Percentiles rank a stretch among this genome's conserved stretches.
phyloP scores from a whole-genome alignment of 35 echinoderm and acorn worm species.

The Diadema setosum region DNA sequence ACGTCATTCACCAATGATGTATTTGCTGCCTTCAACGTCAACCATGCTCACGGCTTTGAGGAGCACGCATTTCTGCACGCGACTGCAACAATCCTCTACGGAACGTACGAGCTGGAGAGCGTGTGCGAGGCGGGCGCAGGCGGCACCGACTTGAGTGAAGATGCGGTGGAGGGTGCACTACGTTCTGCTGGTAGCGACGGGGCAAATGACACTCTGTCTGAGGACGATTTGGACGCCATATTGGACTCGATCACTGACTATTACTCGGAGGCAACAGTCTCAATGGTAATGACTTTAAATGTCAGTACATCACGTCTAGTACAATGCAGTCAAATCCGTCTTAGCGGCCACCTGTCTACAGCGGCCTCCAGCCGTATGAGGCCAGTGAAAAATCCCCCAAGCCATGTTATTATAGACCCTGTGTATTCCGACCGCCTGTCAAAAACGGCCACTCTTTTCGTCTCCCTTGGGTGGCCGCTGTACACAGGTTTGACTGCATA shows the following conservation, averaged over 20 bases:
- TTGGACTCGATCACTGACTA: not conserved
- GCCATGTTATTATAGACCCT: not conserved
- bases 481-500: too few relatives aligned
- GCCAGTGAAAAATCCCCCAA: not conserved
- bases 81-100: constrained; percentile 24
- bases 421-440: too few relatives aligned
- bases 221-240: constrained; percentile 60
- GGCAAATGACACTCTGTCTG: not conserved
- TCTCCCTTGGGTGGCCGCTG: too few relatives aligned
- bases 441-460: too few relatives aligned
- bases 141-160: not conserved
- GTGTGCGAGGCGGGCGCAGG: not conserved
- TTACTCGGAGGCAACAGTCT: not conserved
- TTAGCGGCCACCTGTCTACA: too few relatives aligned
- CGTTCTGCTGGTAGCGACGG: not conserved
- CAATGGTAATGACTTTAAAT: constrained; percentile 53
- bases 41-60: constrained; percentile 9
- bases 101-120: constrained; percentile 4
- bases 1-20: not conserved
- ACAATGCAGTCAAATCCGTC: too few relatives aligned
- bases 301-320: too few relatives aligned
- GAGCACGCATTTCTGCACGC: constrained; percentile 29
- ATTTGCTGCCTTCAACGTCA: constrained; percentile 2
- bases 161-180: not conserved
- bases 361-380: too few relatives aligned